These are phyloP conservation scores for Channallabes apus DNA, from an alignment of 2,797 vertebrate species.

Conservation along the genomic window DNA sequence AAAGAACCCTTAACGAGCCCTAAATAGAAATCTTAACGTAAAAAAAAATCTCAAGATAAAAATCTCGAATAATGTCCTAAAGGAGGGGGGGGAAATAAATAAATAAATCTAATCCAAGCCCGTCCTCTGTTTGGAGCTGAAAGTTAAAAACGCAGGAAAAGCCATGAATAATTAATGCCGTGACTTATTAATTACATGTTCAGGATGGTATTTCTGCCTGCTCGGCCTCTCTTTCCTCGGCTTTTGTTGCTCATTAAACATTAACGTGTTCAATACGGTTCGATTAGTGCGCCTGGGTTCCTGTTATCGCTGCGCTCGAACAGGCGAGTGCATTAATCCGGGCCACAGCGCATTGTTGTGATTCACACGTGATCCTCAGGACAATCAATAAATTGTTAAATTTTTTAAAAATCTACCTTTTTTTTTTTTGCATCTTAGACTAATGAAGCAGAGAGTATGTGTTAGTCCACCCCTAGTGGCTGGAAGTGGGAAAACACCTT, in stretches of 20 bases:
- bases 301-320: conserved; percentile 50
- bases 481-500: neutral
- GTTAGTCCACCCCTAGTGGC: neutral
- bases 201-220: conserved; percentile 54
- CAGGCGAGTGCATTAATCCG: conserved; percentile 32
- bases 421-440: neutral
- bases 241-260: conserved; percentile 57
- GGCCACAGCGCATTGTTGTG: neutral
- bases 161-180: conserved; percentile 55
- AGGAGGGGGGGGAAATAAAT: neutral
- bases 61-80: neutral
- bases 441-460: neutral
- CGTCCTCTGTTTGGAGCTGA: conserved; percentile 26
- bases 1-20: neutral
- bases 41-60: no score
- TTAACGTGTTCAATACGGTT: conserved; percentile 50
- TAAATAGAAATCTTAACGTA: neutral
- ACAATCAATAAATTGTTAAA: neutral
- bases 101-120: neutral
- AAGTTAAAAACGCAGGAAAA: conserved; percentile 33
- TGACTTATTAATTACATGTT: conserved; percentile 60
- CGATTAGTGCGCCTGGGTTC: conserved; percentile 48
- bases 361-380: neutral
- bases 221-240: conserved; percentile 21
- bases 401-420: neutral